A percentile compares a stretch with the other conserved stretches of the same genome.
Evolutionary conservation across 2,888 invertebrate species (phyloP).

Genomic region (Brenthis daphne): DNA sequence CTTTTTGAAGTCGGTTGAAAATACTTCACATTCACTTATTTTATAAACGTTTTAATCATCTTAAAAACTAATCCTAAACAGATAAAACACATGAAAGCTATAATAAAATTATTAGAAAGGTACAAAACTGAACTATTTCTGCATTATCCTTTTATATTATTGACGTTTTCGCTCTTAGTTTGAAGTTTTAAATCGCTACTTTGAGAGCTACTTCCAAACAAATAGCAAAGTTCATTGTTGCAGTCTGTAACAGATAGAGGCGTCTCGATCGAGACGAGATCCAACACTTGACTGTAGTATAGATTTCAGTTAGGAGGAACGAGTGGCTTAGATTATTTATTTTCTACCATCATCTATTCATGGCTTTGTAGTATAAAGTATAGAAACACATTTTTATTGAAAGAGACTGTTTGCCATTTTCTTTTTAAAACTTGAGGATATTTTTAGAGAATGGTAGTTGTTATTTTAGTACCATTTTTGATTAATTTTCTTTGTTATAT

Average conservation of each 20-base stretch:
- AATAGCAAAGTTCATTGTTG: conserved; percentile 23
- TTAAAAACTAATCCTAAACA: too few species aligned
- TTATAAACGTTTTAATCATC: too few species aligned
- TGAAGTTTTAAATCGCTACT: conserved; percentile 26
- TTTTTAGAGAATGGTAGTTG: too few species aligned
- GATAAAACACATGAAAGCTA: too few species aligned
- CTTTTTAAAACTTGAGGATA: too few species aligned
- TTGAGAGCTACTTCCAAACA: conserved; percentile 23
- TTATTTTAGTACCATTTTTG: too few species aligned
- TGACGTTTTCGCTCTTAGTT: conserved; percentile 12
- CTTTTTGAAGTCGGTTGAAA: too few species aligned
- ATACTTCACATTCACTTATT: too few species aligned
- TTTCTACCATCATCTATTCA: background rate
- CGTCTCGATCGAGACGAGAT: conserved; percentile 15
- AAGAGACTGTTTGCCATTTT: too few species aligned
- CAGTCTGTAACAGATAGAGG: conserved; percentile 19
- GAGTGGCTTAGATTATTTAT: conserved; percentile 9
- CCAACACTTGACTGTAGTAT: conserved; percentile 17
- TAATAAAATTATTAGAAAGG: background rate
- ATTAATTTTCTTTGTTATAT: too few species aligned
- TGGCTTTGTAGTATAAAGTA: background rate
- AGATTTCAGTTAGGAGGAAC: conserved; percentile 10
- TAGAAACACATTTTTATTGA: background rate
- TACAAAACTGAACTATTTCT: background rate
- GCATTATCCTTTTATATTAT: conserved; percentile 10